Evolutionary conservation across 2,797 vertebrate species (phyloP).

Genomic region (Mormyrops boulengeri): DNA sequence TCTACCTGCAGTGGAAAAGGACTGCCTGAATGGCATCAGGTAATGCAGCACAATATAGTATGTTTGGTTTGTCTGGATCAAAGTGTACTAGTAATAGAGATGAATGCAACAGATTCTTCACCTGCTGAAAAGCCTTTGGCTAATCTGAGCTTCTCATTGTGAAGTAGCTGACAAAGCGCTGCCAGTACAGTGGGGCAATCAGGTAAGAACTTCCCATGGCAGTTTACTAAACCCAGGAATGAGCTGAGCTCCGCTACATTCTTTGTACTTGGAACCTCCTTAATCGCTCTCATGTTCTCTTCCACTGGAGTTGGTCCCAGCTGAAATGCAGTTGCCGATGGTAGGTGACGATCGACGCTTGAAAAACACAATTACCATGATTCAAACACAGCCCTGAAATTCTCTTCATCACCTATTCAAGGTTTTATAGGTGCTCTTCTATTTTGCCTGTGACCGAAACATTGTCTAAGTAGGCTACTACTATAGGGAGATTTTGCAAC

Average conservation of each 20-base stretch:
- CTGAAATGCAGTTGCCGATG: not conserved
- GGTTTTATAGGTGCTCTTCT: not conserved
- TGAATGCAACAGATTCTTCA: not conserved
- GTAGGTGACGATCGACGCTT: not conserved
- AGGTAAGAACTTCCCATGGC: not conserved
- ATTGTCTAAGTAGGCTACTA: not conserved
- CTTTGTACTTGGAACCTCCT: not conserved
- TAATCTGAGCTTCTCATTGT: not conserved
- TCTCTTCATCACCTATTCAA: not conserved
- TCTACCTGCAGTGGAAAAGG: not conserved
- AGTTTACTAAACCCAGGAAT: not conserved
- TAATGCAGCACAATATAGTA: not conserved
- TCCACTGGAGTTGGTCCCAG: not conserved
- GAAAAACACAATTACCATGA: not conserved
- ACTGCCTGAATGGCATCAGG: not conserved
- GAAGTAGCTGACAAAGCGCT: not conserved
- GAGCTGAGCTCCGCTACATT: not conserved
- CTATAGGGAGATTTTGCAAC: not conserved
- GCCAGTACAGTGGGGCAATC: not conserved
- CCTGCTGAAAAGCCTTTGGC: not conserved
- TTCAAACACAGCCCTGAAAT: not conserved
- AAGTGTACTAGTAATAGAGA: not conserved
- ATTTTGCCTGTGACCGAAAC: not conserved
- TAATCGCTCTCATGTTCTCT: not conserved
- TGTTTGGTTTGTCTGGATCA: not conserved